Percentiles rank a stretch among this genome's conserved stretches.
Evolutionary conservation across 2,113 vertebrate species (phyloP).

Genomic region (Eulacestoma nigropectus): DNA sequence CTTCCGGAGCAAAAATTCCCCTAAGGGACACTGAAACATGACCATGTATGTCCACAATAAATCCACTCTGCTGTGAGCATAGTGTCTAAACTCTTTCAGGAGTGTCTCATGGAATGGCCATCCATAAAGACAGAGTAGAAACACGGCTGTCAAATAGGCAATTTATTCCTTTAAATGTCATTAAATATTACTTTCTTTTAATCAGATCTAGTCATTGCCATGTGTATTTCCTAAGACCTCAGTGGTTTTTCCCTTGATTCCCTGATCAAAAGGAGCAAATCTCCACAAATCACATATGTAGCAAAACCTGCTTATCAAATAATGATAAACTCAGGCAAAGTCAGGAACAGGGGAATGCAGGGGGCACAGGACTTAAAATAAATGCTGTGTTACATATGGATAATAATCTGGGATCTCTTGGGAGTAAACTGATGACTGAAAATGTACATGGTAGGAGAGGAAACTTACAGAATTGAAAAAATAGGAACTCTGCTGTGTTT

Average conservation of each 20-base stretch:
- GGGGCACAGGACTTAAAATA: fast-evolving
- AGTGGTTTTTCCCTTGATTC: neutral
- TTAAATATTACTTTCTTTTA: neutral
- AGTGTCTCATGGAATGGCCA: neutral
- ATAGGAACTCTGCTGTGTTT: neutral
- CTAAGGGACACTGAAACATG: neutral
- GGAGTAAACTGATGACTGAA: neutral
- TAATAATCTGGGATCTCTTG: neutral
- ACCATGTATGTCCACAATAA: neutral
- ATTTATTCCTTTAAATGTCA: neutral
- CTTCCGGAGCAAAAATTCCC: neutral
- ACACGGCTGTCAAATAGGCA: neutral
- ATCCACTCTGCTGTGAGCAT: neutral
- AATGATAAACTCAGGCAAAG: neutral
- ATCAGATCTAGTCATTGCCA: neutral
- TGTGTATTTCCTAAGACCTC: neutral
- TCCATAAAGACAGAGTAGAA: neutral
- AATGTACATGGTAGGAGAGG: neutral
- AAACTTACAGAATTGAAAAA: neutral
- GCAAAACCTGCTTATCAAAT: neutral
- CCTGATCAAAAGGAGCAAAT: neutral
- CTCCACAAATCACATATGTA: neutral
- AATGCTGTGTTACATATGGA: neutral
- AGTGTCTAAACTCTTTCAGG: neutral
- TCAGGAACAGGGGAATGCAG: neutral